Evolutionary conservation across 37 sponge, comb jelly and placozoan species (phyloP).

Genomic region (Cladorhizidae sp.): DNA sequence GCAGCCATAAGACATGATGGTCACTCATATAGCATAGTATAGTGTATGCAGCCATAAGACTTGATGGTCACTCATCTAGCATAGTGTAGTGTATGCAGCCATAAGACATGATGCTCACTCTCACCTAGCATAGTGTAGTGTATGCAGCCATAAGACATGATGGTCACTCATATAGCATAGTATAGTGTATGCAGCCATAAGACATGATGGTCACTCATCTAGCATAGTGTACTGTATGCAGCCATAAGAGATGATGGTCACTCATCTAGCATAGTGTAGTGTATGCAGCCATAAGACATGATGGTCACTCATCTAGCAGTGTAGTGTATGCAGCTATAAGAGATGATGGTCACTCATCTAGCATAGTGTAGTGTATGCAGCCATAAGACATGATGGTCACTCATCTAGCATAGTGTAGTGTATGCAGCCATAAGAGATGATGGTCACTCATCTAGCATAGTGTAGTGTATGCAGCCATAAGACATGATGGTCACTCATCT

Average conservation of each 20-base stretch:
- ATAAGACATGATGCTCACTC: not conserved
- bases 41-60: no score
- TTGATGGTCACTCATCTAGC: not conserved
- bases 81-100: no score
- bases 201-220: not conserved
- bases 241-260: not conserved
- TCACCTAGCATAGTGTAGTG: no score
- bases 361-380: no score
- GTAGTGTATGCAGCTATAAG: no score
- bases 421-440: no score
- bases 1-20: no score
- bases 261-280: not conserved
- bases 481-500: not conserved
- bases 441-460: not conserved
- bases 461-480: no score
- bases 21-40: not conserved
- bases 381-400: not conserved
- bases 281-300: no score
- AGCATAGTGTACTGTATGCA: no score
- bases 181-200: no score
- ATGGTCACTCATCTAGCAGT: not conserved
- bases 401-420: not conserved
- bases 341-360: not conserved
- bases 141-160: no score
- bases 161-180: not conserved